Evolutionary conservation across 2,888 invertebrate genomes (phyloP).

Genomic region (Cerceris rybyensis): DNA sequence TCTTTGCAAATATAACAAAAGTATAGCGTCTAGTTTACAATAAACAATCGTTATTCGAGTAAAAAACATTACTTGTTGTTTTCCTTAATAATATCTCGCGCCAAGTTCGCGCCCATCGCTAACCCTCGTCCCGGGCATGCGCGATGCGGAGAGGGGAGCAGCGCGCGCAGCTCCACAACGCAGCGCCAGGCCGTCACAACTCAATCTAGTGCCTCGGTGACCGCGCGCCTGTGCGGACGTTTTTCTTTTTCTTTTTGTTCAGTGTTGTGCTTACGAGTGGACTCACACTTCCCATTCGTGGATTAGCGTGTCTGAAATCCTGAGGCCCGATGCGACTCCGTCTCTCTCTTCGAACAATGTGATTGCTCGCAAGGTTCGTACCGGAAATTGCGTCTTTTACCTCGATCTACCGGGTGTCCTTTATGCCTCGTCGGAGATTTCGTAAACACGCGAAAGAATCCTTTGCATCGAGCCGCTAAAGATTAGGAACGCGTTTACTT

Average conservation of each 20-base stretch:
- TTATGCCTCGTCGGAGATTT: no score
- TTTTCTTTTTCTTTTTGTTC: slow-evolving; percentile 29
- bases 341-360: slow-evolving; percentile 43
- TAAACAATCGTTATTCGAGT: no score
- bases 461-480: no score
- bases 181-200: slow-evolving; percentile 78
- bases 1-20: no score
- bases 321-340: slow-evolving; percentile 7
- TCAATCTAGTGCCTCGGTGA: slow-evolving; percentile 80
- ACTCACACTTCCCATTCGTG: slow-evolving; percentile 16
- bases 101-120: slow-evolving; percentile 13
- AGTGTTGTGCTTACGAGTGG: slow-evolving; percentile 11
- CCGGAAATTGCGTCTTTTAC: no score
- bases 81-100: no score
- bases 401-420: no score
- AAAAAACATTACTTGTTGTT: no score
- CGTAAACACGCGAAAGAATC: no score
- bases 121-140: slow-evolving; percentile 47
- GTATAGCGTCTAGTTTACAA: no score
- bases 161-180: slow-evolving; percentile 51
- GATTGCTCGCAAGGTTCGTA: slow-evolving; percentile 48
- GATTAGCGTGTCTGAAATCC: slow-evolving; percentile 21
- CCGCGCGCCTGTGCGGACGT: slow-evolving; percentile 70
- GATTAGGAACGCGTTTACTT: no score
- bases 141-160: slow-evolving; percentile 26